Evolutionary conservation across 2,113 vertebrate genomes (phyloP), one percentile per base, ranked within the genome.

Genomic region (Paratilapia polleni): DNA sequence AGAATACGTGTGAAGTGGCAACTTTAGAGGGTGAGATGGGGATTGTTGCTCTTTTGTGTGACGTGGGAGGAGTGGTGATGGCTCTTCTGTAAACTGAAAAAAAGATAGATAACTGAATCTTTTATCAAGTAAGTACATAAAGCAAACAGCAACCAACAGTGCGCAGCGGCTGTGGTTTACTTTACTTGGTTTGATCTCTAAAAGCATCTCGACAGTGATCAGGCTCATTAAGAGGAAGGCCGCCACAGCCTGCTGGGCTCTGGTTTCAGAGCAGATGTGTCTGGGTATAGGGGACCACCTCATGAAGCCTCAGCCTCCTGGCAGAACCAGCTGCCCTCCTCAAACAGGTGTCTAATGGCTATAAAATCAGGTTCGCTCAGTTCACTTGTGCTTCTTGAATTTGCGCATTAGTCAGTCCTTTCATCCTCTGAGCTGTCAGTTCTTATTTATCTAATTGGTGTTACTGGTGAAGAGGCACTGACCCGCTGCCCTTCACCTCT

Each of bases 381-480:
- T 92, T 89, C 81, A 80, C 81, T 85, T 76, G 93, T 89, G 85
- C 86, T 52, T 84, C 81, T 91, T 83, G 77, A 87, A 85, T 92
- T 81, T 36, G 59, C 52, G 60, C 90, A 88, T 95, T 92, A 94
- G 91, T 82, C 92, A 85, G 82, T 79, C 82, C 94, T 95, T 96
- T 96, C 93, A 95, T 95, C 94, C 91, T 80, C 80, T 7, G 36
- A 56, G 70, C 89, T 95, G 96, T 96, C 96, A 93, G 81, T 56
- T 95, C 87, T 80, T 88, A 94, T 96, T 96, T 93, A 94, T 94
- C 91, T 96, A 96, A 96, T 96, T 96, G 95, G 94, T 93, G 89
- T 95, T 95, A 90, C 85, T 90, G 87, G 90, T 91, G 90, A 94
- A 92, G 94, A 95, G 85, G 93, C 88, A 90, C 83, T 95, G 93